Base-by-base conservation (phyloP, 2,113 vertebrate species). In the Seriola aureovittata region DNA sequence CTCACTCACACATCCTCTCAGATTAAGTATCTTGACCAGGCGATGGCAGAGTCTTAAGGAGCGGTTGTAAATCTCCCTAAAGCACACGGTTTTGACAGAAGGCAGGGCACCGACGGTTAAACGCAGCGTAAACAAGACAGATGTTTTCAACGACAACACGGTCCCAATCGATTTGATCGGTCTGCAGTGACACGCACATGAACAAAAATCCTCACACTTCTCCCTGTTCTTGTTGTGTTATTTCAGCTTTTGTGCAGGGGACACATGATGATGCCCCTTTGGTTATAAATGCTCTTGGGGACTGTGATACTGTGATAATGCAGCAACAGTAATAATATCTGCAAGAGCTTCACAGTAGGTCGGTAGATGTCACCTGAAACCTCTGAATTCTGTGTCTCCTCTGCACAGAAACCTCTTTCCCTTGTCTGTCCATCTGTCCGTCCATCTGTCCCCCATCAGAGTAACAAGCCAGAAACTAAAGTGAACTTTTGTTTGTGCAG, bases 61-160 rank as follows among this genome's bases (percentile, higher is more conserved):
- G 78, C 57, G 17, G 59, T 60, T 63, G 74, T 58, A 90, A 90
- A 87, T 90, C 90, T 82, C 68, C 69, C 25, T 55, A 29, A 71
- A 75, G 58, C 1, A 29, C 25, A 50, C 70, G 44, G 55, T 85
- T 85, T 83, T 23, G 57, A 78, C 84, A 89, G 82, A 72, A 76
- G 72, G 80, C 65, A 52, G 58, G 25, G 38, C 38, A 68, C 59
- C 38, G 75, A 74, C 54, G 68, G 46, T 88, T 75, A 64, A 71
- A 75, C 48, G 69, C 60, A 38, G 65, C 32, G 69, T 44, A 71
- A 73, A 72, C 25, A 54, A 65, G 71, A 89, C 89, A 85, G 86
- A 91, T 85, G 86, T 88, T 85, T 71, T 7, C 4, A 59, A 23
- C 44, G 38, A 76, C 59, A 69, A 66, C 46, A 36, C 19, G 0